Base-by-base conservation (phyloP, 2,888 invertebrate genomes). In the Xestoiulus laeticollis region DNA sequence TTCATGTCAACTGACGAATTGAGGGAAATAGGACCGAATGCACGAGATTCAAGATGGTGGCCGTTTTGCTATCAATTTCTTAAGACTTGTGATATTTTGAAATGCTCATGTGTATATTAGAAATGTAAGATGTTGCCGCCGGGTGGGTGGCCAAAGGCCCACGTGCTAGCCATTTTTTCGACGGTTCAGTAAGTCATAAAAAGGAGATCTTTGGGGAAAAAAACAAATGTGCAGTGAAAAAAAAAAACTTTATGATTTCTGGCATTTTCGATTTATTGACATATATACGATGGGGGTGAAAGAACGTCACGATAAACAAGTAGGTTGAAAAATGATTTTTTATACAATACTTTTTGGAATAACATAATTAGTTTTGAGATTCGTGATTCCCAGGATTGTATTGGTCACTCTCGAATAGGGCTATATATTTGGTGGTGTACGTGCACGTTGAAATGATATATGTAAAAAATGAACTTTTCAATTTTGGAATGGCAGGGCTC, bases 131-230 rank as follows among this genome's bases (percentile, higher is more conserved):
- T 68, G 26, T 68, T 68, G 68, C 68, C 68, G 68, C 68, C 68
- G 68, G 68, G 68, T 68, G 68, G 68, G 68, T 68, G 68, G 68
- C 68, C 68, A 22, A 68, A 22, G 68, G 68, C 68, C 68, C 68
- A 68, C 68, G 68, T 68, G 68, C 68, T 22, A 26, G 68, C 68
- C 68, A 26, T 68, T 68, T 68, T 68, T 68, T 68, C 26, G 68
- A 68, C 68, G 68, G 68, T 68, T 68, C 68, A 68, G 26, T 68
- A n/a, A 68, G 68, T 68, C 68, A 68, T 68, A 68, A 68, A 68
- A 68, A 68, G 22, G 68, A 68, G 26, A 68, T 68, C 68, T 8
- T 26, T n/a, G 10, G 68, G 26, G 26, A 48, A 68, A 68, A 68
- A 68, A 68, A 68, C 22, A 22, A 68, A 68, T 68, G 68, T 26